Evolutionary conservation across 2,797 vertebrate genomes (phyloP), one percentile per base, ranked within the genome.

Genomic region (Hirundo rustica): DNA sequence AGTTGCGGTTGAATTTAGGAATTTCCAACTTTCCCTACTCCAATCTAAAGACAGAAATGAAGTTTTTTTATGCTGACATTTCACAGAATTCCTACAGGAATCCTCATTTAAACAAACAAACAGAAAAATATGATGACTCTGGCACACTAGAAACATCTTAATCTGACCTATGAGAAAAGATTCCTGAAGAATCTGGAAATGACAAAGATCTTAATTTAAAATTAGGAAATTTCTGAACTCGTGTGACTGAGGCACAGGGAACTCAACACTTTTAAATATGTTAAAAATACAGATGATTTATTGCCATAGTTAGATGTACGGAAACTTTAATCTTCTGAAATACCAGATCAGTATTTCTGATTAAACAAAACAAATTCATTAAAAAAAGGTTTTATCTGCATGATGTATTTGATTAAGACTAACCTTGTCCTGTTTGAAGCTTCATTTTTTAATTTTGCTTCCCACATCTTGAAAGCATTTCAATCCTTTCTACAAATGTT

Each of bases 161-260:
- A 96, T 87, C 74, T 94, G 92, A 82, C 74, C 90, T 95, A 9
- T 71, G 92, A 96, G 93, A 82, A 85, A 94, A 82, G 86, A 87
- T 80, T 94, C 57, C 71, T 85, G 50, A 61, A 87, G 60, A 96
- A 79, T 32, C 78, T 96, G 75, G 48, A 86, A 96, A 89, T 70
- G 29, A 77, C 88, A 95, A 80, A 89, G 32, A 71, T 71, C 64
- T 93, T 61, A 42, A 94, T 87, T 89, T 86, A 79, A 94, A 91
- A 36, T 72, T 65, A 93, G 78, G 80, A 93, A 91, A 95, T 91
- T 54, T 91, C 81, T 91, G 64, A 93, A 94, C 93, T 94, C 84
- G 40, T 74, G 30, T 89, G 95, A 82, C 94, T 3, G 8, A 93
- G 75, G 92, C 86, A 82, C 16, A 74, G 84, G 84, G 93, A 96